phyloP scores from a whole-genome alignment of 2,888 invertebrate species.

The Hirtodrosophila alboralis region DNA sequence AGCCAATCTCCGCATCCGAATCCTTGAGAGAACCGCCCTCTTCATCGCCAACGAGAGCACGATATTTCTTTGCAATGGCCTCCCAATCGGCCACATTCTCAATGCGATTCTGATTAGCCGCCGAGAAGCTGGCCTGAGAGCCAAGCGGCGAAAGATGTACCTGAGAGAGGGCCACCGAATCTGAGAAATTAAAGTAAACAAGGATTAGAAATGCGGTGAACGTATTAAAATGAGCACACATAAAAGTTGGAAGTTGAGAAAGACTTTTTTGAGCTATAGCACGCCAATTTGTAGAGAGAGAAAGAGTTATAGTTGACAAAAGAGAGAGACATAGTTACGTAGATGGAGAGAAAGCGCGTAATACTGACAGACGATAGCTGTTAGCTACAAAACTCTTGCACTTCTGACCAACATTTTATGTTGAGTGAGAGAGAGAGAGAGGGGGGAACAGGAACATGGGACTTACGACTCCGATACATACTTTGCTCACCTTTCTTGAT shows the following conservation, averaged over 20 bases:
- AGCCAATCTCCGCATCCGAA: conserved; percentile 83
- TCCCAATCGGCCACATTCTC: conserved; percentile 97
- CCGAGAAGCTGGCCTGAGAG: conserved; percentile 92
- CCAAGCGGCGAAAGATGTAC: conserved; percentile 93
- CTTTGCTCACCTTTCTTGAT: conserved; percentile 91
- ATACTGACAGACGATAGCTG: conserved; percentile 47
- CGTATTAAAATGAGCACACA: neutral
- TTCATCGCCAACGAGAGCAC: conserved; percentile 89
- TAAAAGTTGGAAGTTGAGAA: conserved; percentile 41
- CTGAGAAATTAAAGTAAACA: conserved; percentile 81
- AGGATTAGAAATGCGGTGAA: conserved; percentile 12
- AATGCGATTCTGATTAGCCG: conserved; percentile 89
- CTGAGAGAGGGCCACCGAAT: conserved; percentile 91
- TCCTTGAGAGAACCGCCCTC: conserved; percentile 84
- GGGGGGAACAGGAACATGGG: neutral
- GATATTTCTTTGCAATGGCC: conserved; percentile 93
- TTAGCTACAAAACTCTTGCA: conserved; percentile 75
- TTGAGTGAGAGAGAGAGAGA: neutral
- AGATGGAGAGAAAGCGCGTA: conserved; percentile 14
- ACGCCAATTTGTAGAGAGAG: conserved; percentile 62
- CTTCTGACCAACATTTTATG: conserved; percentile 33
- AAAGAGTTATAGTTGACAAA: conserved; percentile 27
- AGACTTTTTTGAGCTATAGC: conserved; percentile 81
- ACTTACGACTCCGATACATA: conserved; percentile 84
- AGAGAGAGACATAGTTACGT: conserved; percentile 28